Evolutionary conservation across 2,797 vertebrate species (phyloP).

Genomic region (Aeoliscus strigatus): DNA sequence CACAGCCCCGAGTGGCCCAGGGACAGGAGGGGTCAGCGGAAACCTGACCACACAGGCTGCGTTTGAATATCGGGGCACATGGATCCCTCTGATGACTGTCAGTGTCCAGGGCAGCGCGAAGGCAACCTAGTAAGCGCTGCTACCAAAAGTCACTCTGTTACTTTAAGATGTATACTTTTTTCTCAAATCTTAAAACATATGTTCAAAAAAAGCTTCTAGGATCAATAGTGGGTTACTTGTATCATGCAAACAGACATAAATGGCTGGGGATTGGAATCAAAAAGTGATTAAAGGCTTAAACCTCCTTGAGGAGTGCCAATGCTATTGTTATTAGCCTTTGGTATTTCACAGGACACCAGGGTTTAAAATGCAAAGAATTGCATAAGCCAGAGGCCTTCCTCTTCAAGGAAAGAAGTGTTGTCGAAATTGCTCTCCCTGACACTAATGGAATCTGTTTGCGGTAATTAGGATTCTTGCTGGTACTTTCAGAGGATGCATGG

Average conservation of each 20-base stretch:
- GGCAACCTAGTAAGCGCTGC: slow-evolving; percentile 89
- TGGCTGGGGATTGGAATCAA: not conserved
- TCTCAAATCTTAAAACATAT: too few relatives aligned
- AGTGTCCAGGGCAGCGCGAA: slow-evolving; percentile 95
- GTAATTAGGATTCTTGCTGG: slow-evolving; percentile 14
- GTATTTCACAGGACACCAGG: slow-evolving; percentile 6
- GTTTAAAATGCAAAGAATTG: slow-evolving; percentile 4
- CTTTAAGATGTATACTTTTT: too few relatives aligned
- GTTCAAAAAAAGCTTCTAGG: too few relatives aligned
- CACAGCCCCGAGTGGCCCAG: slow-evolving; percentile 76
- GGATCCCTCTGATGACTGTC: slow-evolving; percentile 94
- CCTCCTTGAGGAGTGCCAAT: slow-evolving; percentile 3
- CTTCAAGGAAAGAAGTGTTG: slow-evolving; percentile 10
- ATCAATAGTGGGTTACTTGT: too few relatives aligned
- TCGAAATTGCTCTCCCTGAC: slow-evolving; percentile 9
- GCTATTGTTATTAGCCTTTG: slow-evolving; percentile 8
- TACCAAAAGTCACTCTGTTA: not conserved
- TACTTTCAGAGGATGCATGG: slow-evolving; percentile 1
- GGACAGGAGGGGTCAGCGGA: slow-evolving; percentile 77
- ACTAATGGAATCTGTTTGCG: slow-evolving; percentile 7
- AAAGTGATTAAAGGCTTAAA: slow-evolving; percentile 17
- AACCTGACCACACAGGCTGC: slow-evolving; percentile 87
- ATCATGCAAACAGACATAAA: slow-evolving; percentile 8
- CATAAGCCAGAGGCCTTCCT: slow-evolving; percentile 10
- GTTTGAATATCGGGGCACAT: slow-evolving; percentile 96